Evolutionary conservation across 2,888 invertebrate species (phyloP), one percentile per base, ranked within the genome.

Genomic region (Saturnia japonica): DNA sequence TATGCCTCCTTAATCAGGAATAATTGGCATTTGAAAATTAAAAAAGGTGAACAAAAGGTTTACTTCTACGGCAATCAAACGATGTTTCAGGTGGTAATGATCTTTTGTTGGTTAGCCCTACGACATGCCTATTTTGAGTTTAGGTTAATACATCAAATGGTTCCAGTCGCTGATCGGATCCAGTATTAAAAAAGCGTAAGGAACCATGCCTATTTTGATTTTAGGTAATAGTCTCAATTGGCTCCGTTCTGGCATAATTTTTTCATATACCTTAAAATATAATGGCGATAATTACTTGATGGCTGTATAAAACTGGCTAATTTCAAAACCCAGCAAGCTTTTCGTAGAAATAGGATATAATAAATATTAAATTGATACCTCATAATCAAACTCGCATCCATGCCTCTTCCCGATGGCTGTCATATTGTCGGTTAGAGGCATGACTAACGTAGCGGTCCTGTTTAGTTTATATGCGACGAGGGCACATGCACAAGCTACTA

Each of bases 371-470:
- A 12, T 42, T 42, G 69, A 45, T 71, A 94, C 94, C 87, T 96
- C 95, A 80, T 95, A 96, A 64, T 94, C 91, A 57, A 91, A 85
- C 1, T 87, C 87, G 70, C 93, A 92, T 0, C 93, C 83, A 68
- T 87, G 82, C 67, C 96, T 85, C 76, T 95, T 96, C 12, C 96
- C 96, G 0, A 95, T 78, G 42, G 94, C 91, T 8, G 88, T 88
- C 96, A 96, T 96, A 78, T 96, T 96, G 75, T 95, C 94, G 68
- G 95, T 94, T 68, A 97, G 88, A 1, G 96, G 94, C 90, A 97
- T 82, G 22, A 95, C 94, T 34, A 97, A 88, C 16, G 95, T 91
- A 0, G 96, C 96, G 6, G 96, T 96, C 64, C 91, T 83, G 82
- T 95, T 91, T 0, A 96, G 87, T 70, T 93, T 92, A 78, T 95